These are phyloP conservation scores for Hemibagrus wyckioides DNA, from an alignment of 2,113 vertebrate genomes.

Conservation along the genomic window DNA sequence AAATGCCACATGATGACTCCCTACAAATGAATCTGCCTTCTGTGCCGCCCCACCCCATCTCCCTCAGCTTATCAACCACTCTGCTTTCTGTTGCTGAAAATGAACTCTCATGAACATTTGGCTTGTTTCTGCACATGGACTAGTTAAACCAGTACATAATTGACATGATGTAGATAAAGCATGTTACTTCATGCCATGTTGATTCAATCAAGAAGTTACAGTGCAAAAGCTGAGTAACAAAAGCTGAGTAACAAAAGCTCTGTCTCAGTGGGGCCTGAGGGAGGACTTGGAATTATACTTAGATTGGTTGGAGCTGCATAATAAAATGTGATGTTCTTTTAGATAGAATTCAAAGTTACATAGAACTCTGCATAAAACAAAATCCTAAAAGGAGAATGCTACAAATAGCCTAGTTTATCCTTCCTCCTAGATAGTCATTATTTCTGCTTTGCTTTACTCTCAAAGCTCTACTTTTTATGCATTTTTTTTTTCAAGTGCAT, in stretches of 20 bases:
- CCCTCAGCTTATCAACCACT: not conserved
- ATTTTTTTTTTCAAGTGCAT: not conserved
- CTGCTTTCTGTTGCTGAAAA: not conserved
- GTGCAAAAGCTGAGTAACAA: not conserved
- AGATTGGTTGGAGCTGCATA: not conserved
- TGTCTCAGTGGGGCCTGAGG: not conserved
- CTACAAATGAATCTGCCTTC: not conserved
- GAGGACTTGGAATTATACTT: not conserved
- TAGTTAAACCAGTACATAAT: not conserved
- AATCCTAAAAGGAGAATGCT: not conserved
- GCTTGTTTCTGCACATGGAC: not conserved
- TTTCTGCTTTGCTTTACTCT: not conserved
- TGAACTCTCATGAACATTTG: not conserved
- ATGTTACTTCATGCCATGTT: not conserved
- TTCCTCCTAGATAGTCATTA: not conserved
- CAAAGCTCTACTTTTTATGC: not conserved
- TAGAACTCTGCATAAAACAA: not conserved
- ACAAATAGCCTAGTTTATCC: not conserved
- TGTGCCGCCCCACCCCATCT: not conserved
- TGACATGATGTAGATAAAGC: not conserved
- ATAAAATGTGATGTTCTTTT: not conserved
- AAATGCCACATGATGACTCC: not conserved
- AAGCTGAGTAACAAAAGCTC: not conserved
- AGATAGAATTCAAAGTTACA: not conserved
- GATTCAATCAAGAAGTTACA: not conserved